Percentiles rank a stretch among this genome's conserved stretches.
phyloP scores from a whole-genome alignment of 2,113 vertebrate genomes.

The Gymnogyps californianus region DNA sequence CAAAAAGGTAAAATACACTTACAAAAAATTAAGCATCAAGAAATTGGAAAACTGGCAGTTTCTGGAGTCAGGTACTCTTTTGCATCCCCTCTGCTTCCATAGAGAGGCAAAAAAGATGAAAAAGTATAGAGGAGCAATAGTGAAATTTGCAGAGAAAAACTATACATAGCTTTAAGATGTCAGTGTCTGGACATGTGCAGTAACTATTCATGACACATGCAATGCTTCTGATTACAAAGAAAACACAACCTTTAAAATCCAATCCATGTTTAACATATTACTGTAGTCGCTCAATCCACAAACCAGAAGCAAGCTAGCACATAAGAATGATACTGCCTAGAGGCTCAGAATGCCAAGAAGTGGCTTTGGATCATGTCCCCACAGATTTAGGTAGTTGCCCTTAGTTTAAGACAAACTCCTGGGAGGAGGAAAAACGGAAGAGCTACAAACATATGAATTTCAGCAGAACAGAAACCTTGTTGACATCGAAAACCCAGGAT shows the following conservation, averaged over 20 bases:
- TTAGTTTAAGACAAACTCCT: background rate
- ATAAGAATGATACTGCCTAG: background rate
- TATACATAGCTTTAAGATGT: background rate
- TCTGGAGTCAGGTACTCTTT: background rate
- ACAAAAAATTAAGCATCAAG: background rate
- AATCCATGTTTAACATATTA: background rate
- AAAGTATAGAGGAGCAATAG: background rate
- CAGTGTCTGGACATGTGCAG: background rate
- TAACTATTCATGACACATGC: background rate
- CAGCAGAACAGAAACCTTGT: background rate
- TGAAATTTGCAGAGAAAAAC: background rate
- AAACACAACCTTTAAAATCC: background rate
- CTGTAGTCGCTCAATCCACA: background rate
- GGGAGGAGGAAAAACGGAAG: background rate
- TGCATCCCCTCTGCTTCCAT: background rate
- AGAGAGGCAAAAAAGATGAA: background rate
- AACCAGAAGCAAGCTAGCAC: background rate
- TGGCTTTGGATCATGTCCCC: background rate
- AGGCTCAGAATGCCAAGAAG: background rate
- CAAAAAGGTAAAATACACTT: background rate
- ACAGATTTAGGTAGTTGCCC: background rate
- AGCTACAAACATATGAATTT: background rate
- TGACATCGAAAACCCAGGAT: background rate
- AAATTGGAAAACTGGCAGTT: background rate
- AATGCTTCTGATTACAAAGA: background rate